Evolutionary conservation across 2,797 vertebrate genomes (phyloP), one percentile per base, ranked within the genome.

Genomic region (Otolemur crassicaudatus): DNA sequence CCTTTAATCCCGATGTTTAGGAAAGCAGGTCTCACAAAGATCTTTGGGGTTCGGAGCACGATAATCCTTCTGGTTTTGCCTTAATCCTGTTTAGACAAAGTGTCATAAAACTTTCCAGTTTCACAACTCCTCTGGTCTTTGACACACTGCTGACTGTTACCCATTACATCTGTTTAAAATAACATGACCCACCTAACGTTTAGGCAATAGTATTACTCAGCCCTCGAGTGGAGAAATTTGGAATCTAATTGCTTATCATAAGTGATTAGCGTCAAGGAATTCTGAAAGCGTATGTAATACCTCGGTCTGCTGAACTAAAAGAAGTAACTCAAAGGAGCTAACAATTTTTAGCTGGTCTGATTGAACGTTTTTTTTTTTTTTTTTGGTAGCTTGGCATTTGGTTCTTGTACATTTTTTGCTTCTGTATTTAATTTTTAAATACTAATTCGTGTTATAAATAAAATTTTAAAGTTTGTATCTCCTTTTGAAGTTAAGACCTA

Each of bases 1-100:
- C 40, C 72, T 95, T 94, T 97, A 94, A 96, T 94, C 96, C 96
- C 34, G 31, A 31, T 95, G 92, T 97, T 97, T 94, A 92, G 58
- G 76, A 97, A 89, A 96, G 65, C 82, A 72, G 69, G 58, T 95
- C 94, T 95, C 92, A 85, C 65, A 91, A 69, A 93, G 69, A 93
- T 88, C 70, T 94, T 83, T 87, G 92, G 58, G 27, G 12, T 69
- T 95, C 94, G 43, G 22, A 96, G 25, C 37, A 94, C 49, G 53
- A 49, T 95, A 92, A 97, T 91, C 90, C 65, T 86, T 95, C 92
- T 53, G 22, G 70, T 90, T 11, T 96, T 92, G 76, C n/a, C 56
- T 96, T 94, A 94, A 97, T 97, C 93, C 53, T 97, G 82, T 97
- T 97, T 97, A 93, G 90, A 97, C 56, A 97, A n/a, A 11, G 9